Percentiles rank a stretch among this genome's conserved stretches.
Evolutionary conservation across 2,888 invertebrate species (phyloP).

Genomic region (Lordiphosa andalusiaca): DNA sequence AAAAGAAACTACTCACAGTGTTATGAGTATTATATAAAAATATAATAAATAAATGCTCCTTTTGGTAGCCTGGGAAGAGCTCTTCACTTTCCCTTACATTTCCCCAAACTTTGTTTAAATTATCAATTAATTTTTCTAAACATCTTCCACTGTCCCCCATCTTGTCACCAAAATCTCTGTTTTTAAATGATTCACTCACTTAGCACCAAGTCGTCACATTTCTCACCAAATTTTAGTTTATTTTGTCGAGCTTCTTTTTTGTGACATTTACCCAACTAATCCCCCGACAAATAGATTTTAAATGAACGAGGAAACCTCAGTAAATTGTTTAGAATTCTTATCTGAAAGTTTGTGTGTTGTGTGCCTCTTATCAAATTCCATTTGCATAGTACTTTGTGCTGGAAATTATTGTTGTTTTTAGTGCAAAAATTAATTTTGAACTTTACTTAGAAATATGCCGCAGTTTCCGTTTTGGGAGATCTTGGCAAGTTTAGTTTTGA

Average conservation of each 20-base stretch:
- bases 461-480: conserved; percentile 31
- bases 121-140: neutral
- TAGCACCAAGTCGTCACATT: conserved; percentile 11
- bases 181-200: neutral
- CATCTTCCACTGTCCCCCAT: neutral
- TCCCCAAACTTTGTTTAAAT: neutral
- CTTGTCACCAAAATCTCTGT: neutral
- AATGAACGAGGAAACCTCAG: neutral
- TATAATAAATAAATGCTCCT: too few relatives aligned
- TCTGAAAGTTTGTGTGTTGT: conserved; percentile 1
- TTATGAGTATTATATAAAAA: too few relatives aligned
- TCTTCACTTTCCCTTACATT: neutral
- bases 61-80: too few relatives aligned
- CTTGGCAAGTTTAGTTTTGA: conserved; percentile 13
- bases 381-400: too few relatives aligned
- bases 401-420: neutral
- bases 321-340: conserved; percentile 2
- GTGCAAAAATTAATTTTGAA: conserved; percentile 24
- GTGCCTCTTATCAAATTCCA: too few relatives aligned
- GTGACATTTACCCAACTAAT: neutral
- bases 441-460: conserved; percentile 32
- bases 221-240: conserved; percentile 1
- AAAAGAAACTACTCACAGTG: too few relatives aligned
- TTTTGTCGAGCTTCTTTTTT: neutral
- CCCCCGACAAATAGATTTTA: neutral